Evolutionary conservation across 1,140 invertebrate species (phyloP).

Genomic region (Diorhabda elongata): DNA sequence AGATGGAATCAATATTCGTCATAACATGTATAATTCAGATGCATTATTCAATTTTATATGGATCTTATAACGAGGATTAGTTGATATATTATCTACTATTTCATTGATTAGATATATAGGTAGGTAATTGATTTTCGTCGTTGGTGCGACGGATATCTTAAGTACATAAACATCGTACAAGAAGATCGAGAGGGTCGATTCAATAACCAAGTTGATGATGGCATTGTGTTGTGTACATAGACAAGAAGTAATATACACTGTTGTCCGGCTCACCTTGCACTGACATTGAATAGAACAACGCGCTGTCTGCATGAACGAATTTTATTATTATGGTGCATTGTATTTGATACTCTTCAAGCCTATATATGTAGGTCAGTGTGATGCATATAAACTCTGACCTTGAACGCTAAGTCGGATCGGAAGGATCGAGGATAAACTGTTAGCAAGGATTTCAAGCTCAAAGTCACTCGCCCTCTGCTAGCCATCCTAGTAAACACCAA

Average conservation of each 20-base stretch:
- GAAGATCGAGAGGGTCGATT: not conserved
- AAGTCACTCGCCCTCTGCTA: not conserved
- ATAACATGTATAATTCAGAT: too few species aligned
- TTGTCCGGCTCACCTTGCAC: not conserved
- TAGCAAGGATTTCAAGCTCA: slow-evolving; percentile 1
- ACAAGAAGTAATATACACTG: not conserved
- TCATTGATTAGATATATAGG: too few species aligned
- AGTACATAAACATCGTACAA: not conserved
- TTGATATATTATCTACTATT: too few species aligned
- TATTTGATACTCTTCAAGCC: not conserved
- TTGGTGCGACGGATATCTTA: too few species aligned
- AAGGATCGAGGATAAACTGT: not conserved
- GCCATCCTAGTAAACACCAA: too few species aligned
- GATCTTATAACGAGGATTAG: too few species aligned
- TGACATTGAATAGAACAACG: not conserved
- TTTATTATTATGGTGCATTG: not conserved
- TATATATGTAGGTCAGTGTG: slow-evolving; percentile 2
- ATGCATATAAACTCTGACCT: not conserved
- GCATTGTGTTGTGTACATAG: not conserved
- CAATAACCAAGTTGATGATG: not conserved
- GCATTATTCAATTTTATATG: too few species aligned
- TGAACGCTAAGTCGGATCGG: not conserved
- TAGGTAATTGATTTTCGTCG: too few species aligned
- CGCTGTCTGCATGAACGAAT: not conserved
- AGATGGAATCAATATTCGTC: too few species aligned